phyloP scores from a whole-genome alignment of 2,113 vertebrate genomes.

The Anser brachyrhynchus region DNA sequence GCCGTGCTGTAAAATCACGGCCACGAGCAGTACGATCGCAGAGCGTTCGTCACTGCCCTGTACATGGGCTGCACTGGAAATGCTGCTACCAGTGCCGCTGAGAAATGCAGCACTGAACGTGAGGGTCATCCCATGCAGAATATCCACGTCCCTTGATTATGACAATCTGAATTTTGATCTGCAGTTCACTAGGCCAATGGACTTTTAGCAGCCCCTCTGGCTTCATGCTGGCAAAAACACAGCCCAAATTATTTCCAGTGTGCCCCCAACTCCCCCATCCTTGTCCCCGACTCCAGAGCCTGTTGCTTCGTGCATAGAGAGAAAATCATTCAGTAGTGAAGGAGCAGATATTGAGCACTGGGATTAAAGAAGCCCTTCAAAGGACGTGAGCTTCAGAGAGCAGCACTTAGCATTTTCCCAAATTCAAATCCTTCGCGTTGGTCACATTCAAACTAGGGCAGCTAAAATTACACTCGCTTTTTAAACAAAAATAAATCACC shows the following conservation, averaged over 20 bases:
- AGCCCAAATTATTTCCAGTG: background rate
- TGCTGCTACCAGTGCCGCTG: accelerated
- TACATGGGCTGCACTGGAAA: background rate
- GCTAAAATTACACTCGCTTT: conserved; percentile 45
- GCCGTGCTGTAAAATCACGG: background rate
- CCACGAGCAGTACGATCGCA: background rate
- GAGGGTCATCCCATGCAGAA: background rate
- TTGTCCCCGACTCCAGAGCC: background rate
- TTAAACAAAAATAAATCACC: background rate
- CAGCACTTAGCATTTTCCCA: background rate
- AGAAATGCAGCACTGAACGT: background rate
- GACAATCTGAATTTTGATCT: background rate
- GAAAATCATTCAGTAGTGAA: background rate
- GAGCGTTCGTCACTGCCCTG: accelerated
- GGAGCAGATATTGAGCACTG: background rate
- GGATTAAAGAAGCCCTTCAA: background rate
- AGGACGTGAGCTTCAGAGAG: background rate
- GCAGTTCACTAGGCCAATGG: background rate
- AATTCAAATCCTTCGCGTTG: background rate
- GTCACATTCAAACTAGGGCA: conserved; percentile 41
- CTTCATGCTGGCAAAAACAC: background rate
- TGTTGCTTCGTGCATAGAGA: background rate
- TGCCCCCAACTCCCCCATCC: background rate
- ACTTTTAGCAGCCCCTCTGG: background rate
- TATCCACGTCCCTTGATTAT: accelerated